phyloP scores from a whole-genome alignment of 30 jellyfish, hydroid and myxozoan species.

The Clytia hemisphaerica region DNA sequence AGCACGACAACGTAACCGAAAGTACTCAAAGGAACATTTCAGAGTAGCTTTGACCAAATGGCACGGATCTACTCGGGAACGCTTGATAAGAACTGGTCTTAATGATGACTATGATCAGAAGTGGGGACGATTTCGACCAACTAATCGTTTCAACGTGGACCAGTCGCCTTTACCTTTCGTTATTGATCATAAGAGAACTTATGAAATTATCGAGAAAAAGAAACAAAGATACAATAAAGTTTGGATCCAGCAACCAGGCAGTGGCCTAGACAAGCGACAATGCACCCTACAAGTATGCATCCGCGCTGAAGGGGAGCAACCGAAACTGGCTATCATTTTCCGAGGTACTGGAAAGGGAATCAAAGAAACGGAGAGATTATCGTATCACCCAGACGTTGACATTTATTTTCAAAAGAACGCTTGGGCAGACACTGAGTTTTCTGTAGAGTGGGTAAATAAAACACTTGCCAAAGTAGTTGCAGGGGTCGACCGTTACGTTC shows the following conservation, averaged over 20 bases:
- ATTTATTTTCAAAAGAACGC: conserved; percentile 4
- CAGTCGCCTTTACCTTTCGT: conserved; percentile 18
- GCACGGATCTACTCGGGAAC: conserved; percentile 40
- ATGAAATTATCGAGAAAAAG: conserved; percentile 11
- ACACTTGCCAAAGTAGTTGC: conserved; percentile 36
- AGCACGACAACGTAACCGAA: conserved; percentile 23
- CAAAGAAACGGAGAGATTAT: not conserved
- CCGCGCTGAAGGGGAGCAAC: conserved; percentile 33
- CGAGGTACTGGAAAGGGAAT: conserved; percentile 38
- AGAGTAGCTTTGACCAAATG: conserved; percentile 16
- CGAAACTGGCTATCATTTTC: conserved; percentile 37
- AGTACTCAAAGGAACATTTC: conserved; percentile 28
- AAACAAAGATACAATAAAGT: conserved; percentile 13
- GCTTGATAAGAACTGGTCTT: conserved; percentile 28
- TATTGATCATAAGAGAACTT: conserved; percentile 12
- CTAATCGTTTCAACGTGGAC: conserved; percentile 24
- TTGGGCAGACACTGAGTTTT: conserved; percentile 7
- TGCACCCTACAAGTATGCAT: conserved; percentile 41
- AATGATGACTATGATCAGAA: not conserved
- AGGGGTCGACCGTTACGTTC: conserved; percentile 20
- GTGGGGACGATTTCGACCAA: conserved; percentile 44
- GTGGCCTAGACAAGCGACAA: conserved; percentile 38
- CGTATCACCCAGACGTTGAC: conserved; percentile 40
- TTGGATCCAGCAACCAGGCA: conserved; percentile 44
- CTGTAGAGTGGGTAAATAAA: conserved; percentile 28